A percentile compares a stretch with the other conserved stretches of the same genome.
phyloP scores from a whole-genome alignment of 92 coral and sea anemone genomes.

The Phenganax subtilis region DNA sequence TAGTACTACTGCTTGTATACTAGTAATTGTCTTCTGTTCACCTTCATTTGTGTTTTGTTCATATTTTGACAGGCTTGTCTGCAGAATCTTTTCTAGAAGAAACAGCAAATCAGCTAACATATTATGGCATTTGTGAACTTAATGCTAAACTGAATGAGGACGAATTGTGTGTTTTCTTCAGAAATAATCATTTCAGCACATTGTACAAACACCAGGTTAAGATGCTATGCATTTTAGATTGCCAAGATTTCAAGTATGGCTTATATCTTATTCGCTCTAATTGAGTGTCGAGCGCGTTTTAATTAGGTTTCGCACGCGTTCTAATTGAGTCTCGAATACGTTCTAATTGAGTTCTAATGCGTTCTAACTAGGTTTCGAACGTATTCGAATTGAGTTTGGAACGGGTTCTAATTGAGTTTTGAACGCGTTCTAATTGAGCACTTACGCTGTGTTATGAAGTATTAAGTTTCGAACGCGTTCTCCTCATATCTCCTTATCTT shows the following conservation, averaged over 20 bases:
- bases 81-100: conserved; percentile 84
- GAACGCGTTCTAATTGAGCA: background rate
- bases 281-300: too few species aligned
- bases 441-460: background rate
- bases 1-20: background rate
- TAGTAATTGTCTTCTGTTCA: background rate
- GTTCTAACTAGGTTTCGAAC: too few species aligned
- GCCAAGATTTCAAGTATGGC: too few species aligned
- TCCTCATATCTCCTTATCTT: background rate
- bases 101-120: conserved; percentile 88
- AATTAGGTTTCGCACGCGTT: too few species aligned
- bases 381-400: background rate
- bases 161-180: conserved; percentile 93
- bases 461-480: background rate
- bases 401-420: background rate
- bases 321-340: too few species aligned
- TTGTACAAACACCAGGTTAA: conserved; percentile 74
- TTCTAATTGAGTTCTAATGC: too few species aligned
- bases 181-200: conserved; percentile 94
- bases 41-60: background rate
- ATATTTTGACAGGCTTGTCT: conserved; percentile 55
- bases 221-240: too few species aligned
- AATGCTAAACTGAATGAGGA: conserved; percentile 66
- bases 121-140: conserved; percentile 91
- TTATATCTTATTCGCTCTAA: too few species aligned